These are phyloP conservation scores for Zosterops pallidus DNA, from an alignment of 2,113 vertebrate species.

Conservation along the genomic window DNA sequence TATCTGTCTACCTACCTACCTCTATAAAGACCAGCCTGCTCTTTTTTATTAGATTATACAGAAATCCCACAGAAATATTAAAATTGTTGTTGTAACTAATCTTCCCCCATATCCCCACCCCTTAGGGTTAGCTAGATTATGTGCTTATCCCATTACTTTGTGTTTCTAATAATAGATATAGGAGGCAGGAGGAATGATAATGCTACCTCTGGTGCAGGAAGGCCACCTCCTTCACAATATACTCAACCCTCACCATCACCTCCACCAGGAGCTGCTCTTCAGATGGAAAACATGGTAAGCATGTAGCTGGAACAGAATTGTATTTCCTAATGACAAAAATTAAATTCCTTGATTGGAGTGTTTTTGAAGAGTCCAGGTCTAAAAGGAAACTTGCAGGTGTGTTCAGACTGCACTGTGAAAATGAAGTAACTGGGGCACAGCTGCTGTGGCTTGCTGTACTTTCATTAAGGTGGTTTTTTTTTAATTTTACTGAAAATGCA, in stretches of 20 bases:
- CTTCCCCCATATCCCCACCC: background rate
- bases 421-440: background rate
- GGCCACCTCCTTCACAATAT: slow-evolving; percentile 68
- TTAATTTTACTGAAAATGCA: background rate
- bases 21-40: background rate
- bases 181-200: slow-evolving; percentile 72
- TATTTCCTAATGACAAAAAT: background rate
- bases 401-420: background rate
- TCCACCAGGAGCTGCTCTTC: slow-evolving; percentile 2
- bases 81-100: background rate
- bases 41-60: background rate
- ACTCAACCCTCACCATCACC: slow-evolving; percentile 42
- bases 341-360: background rate
- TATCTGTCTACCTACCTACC: background rate
- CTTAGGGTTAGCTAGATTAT: background rate
- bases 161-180: slow-evolving; percentile 67
- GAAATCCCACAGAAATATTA: background rate
- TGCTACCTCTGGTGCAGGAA: slow-evolving; percentile 58
- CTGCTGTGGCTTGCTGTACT: background rate
- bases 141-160: slow-evolving; percentile 6
- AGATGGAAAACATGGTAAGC: slow-evolving; percentile 65
- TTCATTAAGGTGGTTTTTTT: background rate
- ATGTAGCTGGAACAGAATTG: background rate
- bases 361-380: background rate
- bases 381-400: background rate